Conservation (phyloP, 2,888 invertebrate species). For the Tortricodes alternella region DNA sequence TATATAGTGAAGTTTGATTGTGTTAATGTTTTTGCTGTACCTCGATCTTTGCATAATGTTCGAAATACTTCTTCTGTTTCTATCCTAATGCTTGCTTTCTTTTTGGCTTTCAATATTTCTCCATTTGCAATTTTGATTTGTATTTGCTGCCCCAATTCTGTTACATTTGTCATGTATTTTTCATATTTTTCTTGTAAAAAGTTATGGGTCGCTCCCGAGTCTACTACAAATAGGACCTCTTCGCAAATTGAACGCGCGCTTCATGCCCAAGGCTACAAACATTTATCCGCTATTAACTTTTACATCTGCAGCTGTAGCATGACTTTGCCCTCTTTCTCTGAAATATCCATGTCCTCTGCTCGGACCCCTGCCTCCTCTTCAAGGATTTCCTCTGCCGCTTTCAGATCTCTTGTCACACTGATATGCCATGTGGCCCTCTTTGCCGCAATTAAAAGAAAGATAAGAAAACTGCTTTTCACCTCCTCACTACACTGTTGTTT, state of each 20-base stretch:
- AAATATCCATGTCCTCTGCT: background rate
- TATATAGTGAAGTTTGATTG: background rate
- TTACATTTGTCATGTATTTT: no score
- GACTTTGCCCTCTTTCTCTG: background rate
- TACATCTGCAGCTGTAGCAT: background rate
- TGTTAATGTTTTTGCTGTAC: background rate
- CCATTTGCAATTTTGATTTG: no score
- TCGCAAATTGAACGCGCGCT: background rate
- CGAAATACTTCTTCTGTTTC: no score
- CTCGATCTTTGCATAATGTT: background rate
- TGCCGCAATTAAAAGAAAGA: background rate
- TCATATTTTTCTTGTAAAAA: conserved; percentile 24
- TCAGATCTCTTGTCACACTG: no score
- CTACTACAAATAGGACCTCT: background rate
- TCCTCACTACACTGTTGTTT: background rate
- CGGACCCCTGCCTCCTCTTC: background rate
- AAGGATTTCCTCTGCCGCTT: no score
- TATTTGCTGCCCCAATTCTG: no score
- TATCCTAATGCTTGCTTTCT: no score
- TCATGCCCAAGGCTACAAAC: background rate
- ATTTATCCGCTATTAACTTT: background rate
- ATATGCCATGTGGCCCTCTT: background rate
- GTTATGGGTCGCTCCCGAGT: conserved; percentile 4
- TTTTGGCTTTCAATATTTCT: no score
- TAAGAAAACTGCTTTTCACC: background rate